Evolutionary conservation across 2,797 vertebrate species (phyloP), one percentile per base, ranked within the genome.

Genomic region (Gobio occitaniae): DNA sequence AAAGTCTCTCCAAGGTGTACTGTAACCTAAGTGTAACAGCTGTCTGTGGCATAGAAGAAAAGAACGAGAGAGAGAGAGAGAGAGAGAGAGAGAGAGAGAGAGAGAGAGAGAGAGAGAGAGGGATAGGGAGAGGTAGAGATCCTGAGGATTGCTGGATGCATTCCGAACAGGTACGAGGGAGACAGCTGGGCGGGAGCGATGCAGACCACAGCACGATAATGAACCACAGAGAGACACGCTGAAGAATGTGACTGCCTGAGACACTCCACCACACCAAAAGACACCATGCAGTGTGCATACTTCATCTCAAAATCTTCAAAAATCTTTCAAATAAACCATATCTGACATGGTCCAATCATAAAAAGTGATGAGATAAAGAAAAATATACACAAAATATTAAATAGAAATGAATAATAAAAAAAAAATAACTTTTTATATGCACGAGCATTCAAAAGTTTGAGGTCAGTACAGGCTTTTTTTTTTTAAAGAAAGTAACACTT

Each of bases 1-100:
- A 98, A 98, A 97, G 97, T 95, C 93, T 94, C 91, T 93, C 88
- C 89, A 96, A 96, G 96, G 96, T 95, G 96, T 94, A 95, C 95
- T 91, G 95, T 94, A 93, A 95, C 96, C 96, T 95, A 95, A 94
- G 94, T 94, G 93, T 95, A 95, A 95, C 94, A 93, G 96, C 96
- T 96, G 96, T 97, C 95, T 95, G 91, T 89, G 88, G 93, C 88
- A 89, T 88, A 89, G 91, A 91, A 91, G 88, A 90, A 91, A 88
- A 83, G 89, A 86, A 80, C 63, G 84, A 59, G 19, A 54, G 17
- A 54, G 72, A 86, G 68, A 78, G 84, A 84, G 59, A 38, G 15
- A 83, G 78, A 90, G 75, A 70, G 38, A 76, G 32, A 75, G 81
- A 47, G 82, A n/a, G 50, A 72, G 21, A 44, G 29, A 32, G 29